Conservation (phyloP, 2,888 invertebrate species). For the Melieria omissa region DNA sequence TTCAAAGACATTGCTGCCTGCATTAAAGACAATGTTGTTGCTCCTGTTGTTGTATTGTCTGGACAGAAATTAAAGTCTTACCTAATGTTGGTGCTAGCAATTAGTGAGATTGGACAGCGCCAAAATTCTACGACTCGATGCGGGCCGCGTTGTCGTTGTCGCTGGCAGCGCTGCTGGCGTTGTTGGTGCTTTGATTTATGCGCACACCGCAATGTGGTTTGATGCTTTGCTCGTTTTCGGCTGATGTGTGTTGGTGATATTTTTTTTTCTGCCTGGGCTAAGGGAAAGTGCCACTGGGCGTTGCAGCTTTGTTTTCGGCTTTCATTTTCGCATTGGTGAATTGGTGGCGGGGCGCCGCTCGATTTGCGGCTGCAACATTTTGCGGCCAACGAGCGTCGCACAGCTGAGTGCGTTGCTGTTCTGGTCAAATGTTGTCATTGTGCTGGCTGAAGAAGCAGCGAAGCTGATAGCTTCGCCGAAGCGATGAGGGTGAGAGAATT, state of each 20-base stretch:
- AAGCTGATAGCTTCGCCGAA: not conserved
- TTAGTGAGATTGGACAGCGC: not conserved
- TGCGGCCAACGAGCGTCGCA: not conserved
- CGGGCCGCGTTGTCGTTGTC: not conserved
- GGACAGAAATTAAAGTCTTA: not conserved
- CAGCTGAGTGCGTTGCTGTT: not conserved
- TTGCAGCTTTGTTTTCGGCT: conserved; percentile 16
- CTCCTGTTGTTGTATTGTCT: not conserved
- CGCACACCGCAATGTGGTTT: not conserved
- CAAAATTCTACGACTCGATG: not conserved
- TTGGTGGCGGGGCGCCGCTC: conserved; percentile 30
- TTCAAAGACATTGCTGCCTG: not conserved
- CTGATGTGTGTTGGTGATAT: too few species aligned
- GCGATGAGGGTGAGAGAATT: conserved; percentile 21
- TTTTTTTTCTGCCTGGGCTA: not conserved
- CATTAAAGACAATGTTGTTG: not conserved
- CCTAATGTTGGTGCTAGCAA: not conserved
- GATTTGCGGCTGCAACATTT: not conserved
- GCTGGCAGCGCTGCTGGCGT: not conserved
- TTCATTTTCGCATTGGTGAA: conserved; percentile 30
- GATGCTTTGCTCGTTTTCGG: too few species aligned
- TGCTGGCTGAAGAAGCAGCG: conserved; percentile 2
- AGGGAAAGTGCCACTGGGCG: conserved; percentile 32
- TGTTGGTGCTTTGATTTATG: not conserved
- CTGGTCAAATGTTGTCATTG: conserved; percentile 45